Evolutionary conservation across 2,113 vertebrate genomes (phyloP).

Genomic region (Meles meles): DNA sequence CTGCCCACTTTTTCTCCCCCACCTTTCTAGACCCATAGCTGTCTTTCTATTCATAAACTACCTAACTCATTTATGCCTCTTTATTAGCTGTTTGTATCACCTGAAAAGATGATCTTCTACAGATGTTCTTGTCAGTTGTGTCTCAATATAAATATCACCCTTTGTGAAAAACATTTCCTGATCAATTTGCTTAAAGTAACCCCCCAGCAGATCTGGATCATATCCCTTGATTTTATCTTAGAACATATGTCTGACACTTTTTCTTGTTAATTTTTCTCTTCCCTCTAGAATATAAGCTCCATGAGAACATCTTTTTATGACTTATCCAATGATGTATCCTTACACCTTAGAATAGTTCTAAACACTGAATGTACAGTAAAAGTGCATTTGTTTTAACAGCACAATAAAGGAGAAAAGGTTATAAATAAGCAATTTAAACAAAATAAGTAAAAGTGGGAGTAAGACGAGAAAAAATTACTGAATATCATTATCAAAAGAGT

Average conservation of each 20-base stretch:
- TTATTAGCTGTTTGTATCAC: background rate
- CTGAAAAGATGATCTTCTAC: background rate
- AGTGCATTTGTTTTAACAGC: background rate
- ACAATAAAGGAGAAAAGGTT: background rate
- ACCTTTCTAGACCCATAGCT: background rate
- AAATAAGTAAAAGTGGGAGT: background rate
- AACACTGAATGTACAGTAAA: background rate
- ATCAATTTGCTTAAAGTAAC: background rate
- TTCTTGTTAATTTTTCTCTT: background rate
- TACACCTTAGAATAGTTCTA: background rate
- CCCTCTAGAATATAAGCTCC: background rate
- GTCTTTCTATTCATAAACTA: background rate
- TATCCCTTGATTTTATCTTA: background rate
- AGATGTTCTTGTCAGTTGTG: background rate
- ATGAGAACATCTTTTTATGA: background rate
- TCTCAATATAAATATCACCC: background rate
- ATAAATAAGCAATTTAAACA: constrained; percentile 6
- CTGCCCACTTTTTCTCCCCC: background rate
- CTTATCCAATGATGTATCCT: background rate
- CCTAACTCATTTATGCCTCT: background rate
- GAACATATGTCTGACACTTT: background rate
- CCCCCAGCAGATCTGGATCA: background rate
- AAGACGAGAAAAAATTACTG: background rate
- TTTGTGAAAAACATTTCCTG: background rate
- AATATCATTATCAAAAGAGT: background rate